Evolutionary conservation across 1,140 invertebrate genomes (phyloP), one percentile per base, ranked within the genome.

Genomic region (Helicoverpa zea): DNA sequence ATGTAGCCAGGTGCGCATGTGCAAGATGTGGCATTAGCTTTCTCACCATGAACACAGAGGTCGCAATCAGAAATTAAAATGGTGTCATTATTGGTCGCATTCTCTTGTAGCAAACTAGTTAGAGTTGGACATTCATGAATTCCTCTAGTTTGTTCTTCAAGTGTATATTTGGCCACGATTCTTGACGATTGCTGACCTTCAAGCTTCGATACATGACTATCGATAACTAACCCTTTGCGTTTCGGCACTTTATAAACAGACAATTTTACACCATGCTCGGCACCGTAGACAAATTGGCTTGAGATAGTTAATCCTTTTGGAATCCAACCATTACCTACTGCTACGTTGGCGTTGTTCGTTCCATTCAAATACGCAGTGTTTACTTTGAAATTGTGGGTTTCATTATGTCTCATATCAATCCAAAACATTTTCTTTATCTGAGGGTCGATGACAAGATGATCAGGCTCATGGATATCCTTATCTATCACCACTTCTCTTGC

Each of bases 281-380:
- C 97, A 98, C 98, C 98, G 90, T 98, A 99, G 49, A 99, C 95
- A 63, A 96, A 95, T 70, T 97, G 95, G 13, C 96, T 94, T 82
- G 97, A 97, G 0, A 98, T 95, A 0, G 97, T 96, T 30, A 99
- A 89, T 5, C 96, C 96, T 74, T 97, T 96, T 0, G 98, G 98
- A 78, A 97, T 9, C 35, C 4, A 94, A 59, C 97, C 96, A 83
- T 89, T 96, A 1, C 96, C 96, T 68, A 96, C 95, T 1, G 96
- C 89, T 5, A 97, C 80, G 1, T 95, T 88, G 84, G 96, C 93
- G 3, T 97, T 95, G 84, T 97, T 95, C 13, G 94, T 95, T 0
- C 98, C 98, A 88, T 98, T 96, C 23, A 98, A 95, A 81, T 97
- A 96, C 51, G 97, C 96, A 81, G 5, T 9, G 5, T 7, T 43